Base-by-base conservation (phyloP, 2,113 vertebrate species). In the Carettochelys insculpta region DNA sequence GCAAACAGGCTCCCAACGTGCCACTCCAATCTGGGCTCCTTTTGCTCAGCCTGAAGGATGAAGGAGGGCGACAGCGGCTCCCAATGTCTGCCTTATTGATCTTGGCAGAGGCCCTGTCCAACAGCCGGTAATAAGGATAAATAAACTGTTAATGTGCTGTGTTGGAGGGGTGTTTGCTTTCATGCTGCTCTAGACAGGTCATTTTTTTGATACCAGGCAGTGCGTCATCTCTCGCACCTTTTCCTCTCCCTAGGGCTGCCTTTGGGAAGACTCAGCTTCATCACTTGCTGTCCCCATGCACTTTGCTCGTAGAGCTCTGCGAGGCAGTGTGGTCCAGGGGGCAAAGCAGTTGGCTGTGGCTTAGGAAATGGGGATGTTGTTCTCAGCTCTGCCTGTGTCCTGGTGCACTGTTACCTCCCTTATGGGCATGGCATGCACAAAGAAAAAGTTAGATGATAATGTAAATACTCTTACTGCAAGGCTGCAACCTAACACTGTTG, bases 351-450 rank as follows among this genome's bases (percentile, higher is more conserved):
- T 16, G 7, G 17, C 17, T 10, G 4, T 34, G 61, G 20, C 16
- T 12, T 24, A 2, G 85, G 50, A 16, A 9, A 2, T 0, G 0
- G 50, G 1, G 11, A 41, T 24, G 45, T 48, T 61, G 51, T 50
- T 50, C 9, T 11, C 25, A n/a, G 58, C 50, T 22, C 8, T 65
- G 34, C 61, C 34, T n/a, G 61, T 68, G 61, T 38, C 19, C 34
- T 22, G 8, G 34, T n/a, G 34, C 34, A 65, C 8, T 20, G 61
- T n/a, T 17, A 65, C 19, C 5, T 20, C 61, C 34, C 17, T 65
- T 5, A 8, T n/a, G 61, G 34, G 8, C 34, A 11, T n/a, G 61
- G 17, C 8, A 8, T 34, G 16, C 34, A n/a, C 61, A n/a, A 8
- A 65, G 61, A n/a, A 34, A n/a, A 20, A n/a, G 61, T 20, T 65